Base-by-base conservation (phyloP, 2,888 invertebrate genomes). In the Opisthograptis luteolata region DNA sequence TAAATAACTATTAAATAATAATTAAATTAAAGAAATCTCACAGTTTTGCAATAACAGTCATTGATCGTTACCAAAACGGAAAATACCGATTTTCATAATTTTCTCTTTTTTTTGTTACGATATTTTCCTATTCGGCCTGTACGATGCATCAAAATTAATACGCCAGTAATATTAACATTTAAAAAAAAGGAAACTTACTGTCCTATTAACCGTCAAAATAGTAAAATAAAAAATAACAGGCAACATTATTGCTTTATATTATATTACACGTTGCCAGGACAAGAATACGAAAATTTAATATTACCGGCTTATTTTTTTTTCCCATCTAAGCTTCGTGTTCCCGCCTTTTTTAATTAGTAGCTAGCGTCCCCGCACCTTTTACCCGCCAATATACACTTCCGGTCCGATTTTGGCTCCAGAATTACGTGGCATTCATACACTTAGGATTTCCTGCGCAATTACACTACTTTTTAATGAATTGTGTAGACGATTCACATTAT, bases 351-450 rank as follows among this genome's bases (percentile, higher is more conserved):
- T 10, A n/a, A 32, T 37, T 20, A 37, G 13, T 62, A 61, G 58
- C 65, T 68, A 72, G 66, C 66, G 54, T 55, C 68, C 71, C 62
- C 67, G 70, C 75, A 75, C 75, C 75, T 61, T 32, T 8, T 48
- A 48, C 60, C 64, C 66, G 64, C 62, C 62, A 60, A 47, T 50
- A 37, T 36, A 49, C 27, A 53, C 17, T 44, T 50, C 49, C 58
- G 63, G 60, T 55, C 55, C 60, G 60, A 60, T 60, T 60, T 55
- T 60, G 60, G 60, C 60, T 60, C 50, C 50, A 55, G 27, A 35
- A 48, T 54, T 37, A 40, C 25, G 45, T 39, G 44, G 28, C 31
- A 20, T 20, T 27, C n/a, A 31, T 27, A 15, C n/a, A 20, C 9
- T 9, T 2, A 6, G 3, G n/a, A n/a, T n/a, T n/a, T n/a, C n/a